Percentiles rank a stretch among this genome's conserved stretches.
Evolutionary conservation across 2,888 invertebrate species (phyloP).

Genomic region (Spatulosminthurus flaviceps): DNA sequence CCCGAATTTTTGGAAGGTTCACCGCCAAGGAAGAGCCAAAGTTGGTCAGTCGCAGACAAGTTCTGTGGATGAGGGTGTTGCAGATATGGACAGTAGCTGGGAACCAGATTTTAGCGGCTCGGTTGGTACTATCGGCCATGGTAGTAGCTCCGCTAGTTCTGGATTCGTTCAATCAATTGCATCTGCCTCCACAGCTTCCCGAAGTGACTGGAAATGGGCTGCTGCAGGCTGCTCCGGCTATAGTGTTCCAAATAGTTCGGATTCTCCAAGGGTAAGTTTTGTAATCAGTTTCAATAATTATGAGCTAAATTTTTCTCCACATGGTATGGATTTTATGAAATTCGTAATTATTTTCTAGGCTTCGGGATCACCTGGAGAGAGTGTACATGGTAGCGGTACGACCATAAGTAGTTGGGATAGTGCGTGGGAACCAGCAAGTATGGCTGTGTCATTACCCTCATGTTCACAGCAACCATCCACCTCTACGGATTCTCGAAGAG

Average conservation of each 20-base stretch:
- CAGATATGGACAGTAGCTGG: constrained; percentile 60
- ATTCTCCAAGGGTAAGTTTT: constrained; percentile 57
- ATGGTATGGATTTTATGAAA: no score
- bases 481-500: constrained; percentile 52
- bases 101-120: constrained; percentile 59
- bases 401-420: constrained; percentile 63
- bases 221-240: constrained; percentile 50
- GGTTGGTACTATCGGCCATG: constrained; percentile 54
- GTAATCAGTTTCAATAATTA: no score
- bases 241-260: constrained; percentile 56
- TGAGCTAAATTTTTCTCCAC: no score
- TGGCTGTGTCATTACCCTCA: constrained; percentile 59
- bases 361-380: constrained; percentile 62
- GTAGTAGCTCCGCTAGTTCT: constrained; percentile 59
- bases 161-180: constrained; percentile 53
- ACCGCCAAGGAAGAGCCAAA: constrained; percentile 50
- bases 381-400: constrained; percentile 61
- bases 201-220: constrained; percentile 63
- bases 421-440: constrained; percentile 62
- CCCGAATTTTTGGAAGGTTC: constrained; percentile 59
- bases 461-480: constrained; percentile 54
- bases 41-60: constrained; percentile 56
- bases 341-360: constrained; percentile 48
- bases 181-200: constrained; percentile 55
- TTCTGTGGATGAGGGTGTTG: constrained; percentile 67